Evolutionary conservation across 1,140 invertebrate species (phyloP), one percentile per base, ranked within the genome.

Genomic region (Aphelenchoides avenae): DNA sequence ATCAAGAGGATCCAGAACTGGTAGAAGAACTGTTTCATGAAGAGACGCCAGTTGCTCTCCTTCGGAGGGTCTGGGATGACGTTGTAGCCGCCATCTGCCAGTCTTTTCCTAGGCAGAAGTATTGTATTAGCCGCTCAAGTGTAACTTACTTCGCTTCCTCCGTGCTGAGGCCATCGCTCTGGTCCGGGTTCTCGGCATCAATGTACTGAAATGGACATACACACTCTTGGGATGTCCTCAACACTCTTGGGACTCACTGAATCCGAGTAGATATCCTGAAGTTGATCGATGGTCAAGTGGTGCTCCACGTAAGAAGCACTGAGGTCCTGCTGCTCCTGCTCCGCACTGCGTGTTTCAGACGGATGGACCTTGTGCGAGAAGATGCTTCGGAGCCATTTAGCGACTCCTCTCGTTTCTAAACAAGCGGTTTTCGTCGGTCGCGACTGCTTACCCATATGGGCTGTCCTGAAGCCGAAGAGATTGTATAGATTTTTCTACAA

Each of bases 1-100:
- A 75, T 49, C 3, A 75, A 52, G 15, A 75, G 66, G 7, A 75
- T 31, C 73, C 73, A 75, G 34, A 75, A 75, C 57, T 75, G 73
- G 56, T 73, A 68, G 9, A 77, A 60, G 43, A 77, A 75, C 53
- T 75, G 73, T 20, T 52, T 52, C 13, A 53, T 59, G 37, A 75
- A 73, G 7, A 75, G 41, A 39, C 43, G 31, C 18, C 68, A 34
- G 34, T 73, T 65, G 24, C 50, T 61, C 3, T 64, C 44, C 18
- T 73, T 61, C 36, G 66, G 66, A 15, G 66, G 69, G 9, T 68
- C 53, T 3, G 52, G 43, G 18, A 75, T 56, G 9, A 65, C 46
- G 48, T 75, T 75, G 9, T 30, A 39, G 13, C 73, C 73, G 22
- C 75, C 73, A 52, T 75, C 72, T 56, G 48, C 47, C 20, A 75